A percentile compares a stretch with the other conserved stretches of the same genome.
Conservation (phyloP, 1,140 invertebrate genomes). For the Ceratina australensis region DNA sequence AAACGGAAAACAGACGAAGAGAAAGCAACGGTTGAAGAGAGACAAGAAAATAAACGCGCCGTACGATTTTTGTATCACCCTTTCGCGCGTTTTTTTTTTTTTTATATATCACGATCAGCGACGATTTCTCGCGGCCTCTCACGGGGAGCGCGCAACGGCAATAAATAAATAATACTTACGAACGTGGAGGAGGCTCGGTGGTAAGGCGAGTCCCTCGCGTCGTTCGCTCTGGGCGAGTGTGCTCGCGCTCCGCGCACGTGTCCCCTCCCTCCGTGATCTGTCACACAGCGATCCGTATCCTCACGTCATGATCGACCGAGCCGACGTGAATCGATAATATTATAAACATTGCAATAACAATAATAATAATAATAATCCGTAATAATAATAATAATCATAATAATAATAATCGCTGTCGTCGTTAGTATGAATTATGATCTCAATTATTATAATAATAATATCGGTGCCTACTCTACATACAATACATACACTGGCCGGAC, state of each 20-base stretch:
- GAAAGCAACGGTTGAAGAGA: background rate
- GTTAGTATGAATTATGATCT: conserved; percentile 74
- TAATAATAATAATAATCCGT: conserved; percentile 72
- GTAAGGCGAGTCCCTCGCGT: background rate
- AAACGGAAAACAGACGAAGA: background rate
- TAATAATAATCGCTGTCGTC: conserved; percentile 66
- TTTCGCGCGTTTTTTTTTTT: conserved; percentile 7
- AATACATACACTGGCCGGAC: conserved; percentile 78
- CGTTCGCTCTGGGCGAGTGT: background rate
- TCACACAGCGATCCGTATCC: conserved; percentile 58
- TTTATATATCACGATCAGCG: conserved; percentile 19
- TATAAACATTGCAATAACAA: conserved; percentile 78
- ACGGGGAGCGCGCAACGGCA: conserved; percentile 58
- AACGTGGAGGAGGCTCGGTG: conserved; percentile 34
- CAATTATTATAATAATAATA: conserved; percentile 73
- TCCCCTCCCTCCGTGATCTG: conserved; percentile 64
- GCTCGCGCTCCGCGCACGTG: conserved; percentile 1
- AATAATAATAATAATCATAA: conserved; percentile 68
- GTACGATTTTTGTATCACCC: background rate
- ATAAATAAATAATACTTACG: conserved; percentile 66
- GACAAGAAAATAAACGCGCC: too few relatives aligned
- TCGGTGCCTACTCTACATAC: conserved; percentile 78
- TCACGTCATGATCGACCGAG: conserved; percentile 59
- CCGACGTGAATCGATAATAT: conserved; percentile 70
- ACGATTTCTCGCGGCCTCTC: conserved; percentile 16